Percentiles rank a stretch among this genome's conserved stretches.
Evolutionary conservation across 2,888 invertebrate species (phyloP).

Genomic region (Dermolepida albohirtum): DNA sequence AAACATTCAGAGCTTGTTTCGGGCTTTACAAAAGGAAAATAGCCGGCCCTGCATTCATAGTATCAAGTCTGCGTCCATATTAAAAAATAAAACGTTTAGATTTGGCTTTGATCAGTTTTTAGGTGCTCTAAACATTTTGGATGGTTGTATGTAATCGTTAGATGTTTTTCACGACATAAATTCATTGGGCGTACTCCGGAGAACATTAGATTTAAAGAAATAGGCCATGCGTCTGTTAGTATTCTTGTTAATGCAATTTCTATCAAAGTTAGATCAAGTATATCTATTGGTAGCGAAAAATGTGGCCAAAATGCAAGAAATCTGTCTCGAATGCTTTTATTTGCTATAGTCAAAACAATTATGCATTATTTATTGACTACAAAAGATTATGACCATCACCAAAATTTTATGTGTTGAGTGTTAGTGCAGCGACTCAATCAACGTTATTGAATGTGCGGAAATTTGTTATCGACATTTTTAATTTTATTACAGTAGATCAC

Average conservation of each 20-base stretch:
- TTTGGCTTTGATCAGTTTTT: slow-evolving; percentile 90
- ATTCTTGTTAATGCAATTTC: slow-evolving; percentile 96
- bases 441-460: too few species aligned
- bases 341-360: slow-evolving; percentile 91
- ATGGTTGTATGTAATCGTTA: slow-evolving; percentile 86
- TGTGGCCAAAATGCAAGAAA: slow-evolving; percentile 81
- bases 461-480: too few species aligned
- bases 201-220: slow-evolving; percentile 93
- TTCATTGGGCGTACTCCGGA: slow-evolving; percentile 81
- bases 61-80: slow-evolving; percentile 89
- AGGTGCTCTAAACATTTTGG: slow-evolving; percentile 75
- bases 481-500: too few species aligned
- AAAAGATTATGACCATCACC: too few species aligned
- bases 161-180: slow-evolving; percentile 85
- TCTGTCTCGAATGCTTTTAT: slow-evolving; percentile 92
- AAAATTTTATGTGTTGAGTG: too few species aligned
- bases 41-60: slow-evolving; percentile 90
- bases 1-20: slow-evolving; percentile 88
- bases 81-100: slow-evolving; percentile 92
- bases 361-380: slow-evolving; percentile 92
- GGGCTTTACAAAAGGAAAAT: slow-evolving; percentile 95
- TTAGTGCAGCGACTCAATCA: too few species aligned
- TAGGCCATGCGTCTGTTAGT: slow-evolving; percentile 96
- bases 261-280: slow-evolving; percentile 85
- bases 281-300: slow-evolving; percentile 89